Percentiles rank a stretch among this genome's conserved stretches.
These are phyloP conservation scores for Lanius collurio DNA, from an alignment of 2,113 vertebrate species.

Conservation along the genomic window DNA sequence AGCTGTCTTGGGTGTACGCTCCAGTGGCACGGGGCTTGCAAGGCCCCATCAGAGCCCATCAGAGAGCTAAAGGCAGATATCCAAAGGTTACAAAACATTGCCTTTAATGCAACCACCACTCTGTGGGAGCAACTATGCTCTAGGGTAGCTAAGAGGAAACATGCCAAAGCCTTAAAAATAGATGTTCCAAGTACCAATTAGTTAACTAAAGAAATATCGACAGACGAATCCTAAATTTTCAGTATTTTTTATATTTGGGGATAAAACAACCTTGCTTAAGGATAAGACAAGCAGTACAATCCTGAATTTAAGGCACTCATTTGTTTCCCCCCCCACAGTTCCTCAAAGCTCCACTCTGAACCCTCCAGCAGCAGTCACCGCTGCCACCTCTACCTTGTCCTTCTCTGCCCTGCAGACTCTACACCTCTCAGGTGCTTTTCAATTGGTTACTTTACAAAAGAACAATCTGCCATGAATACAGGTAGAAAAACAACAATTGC, in stretches of 20 bases:
- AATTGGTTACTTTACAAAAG: background rate
- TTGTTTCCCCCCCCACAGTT: background rate
- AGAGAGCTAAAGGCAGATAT: background rate
- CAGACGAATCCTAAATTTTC: background rate
- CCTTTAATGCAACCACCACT: background rate
- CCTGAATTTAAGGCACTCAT: background rate
- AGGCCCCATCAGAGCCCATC: background rate
- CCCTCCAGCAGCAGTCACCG: background rate
- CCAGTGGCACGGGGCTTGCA: fast-evolving
- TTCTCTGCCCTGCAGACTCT: background rate
- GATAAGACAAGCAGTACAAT: background rate
- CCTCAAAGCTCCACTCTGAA: background rate
- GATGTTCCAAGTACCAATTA: background rate
- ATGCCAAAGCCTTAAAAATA: background rate
- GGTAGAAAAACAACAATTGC: background rate
- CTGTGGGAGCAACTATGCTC: background rate
- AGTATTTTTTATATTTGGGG: background rate
- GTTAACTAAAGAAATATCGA: background rate
- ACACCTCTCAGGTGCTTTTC: background rate
- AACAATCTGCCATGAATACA: background rate
- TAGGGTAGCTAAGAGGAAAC: background rate
- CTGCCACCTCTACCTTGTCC: background rate
- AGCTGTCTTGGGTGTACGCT: too few relatives aligned
- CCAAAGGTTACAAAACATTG: background rate
- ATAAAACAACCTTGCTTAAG: background rate